Base-by-base conservation (phyloP, 2,797 vertebrate species). In the Choloepus didactylus region DNA sequence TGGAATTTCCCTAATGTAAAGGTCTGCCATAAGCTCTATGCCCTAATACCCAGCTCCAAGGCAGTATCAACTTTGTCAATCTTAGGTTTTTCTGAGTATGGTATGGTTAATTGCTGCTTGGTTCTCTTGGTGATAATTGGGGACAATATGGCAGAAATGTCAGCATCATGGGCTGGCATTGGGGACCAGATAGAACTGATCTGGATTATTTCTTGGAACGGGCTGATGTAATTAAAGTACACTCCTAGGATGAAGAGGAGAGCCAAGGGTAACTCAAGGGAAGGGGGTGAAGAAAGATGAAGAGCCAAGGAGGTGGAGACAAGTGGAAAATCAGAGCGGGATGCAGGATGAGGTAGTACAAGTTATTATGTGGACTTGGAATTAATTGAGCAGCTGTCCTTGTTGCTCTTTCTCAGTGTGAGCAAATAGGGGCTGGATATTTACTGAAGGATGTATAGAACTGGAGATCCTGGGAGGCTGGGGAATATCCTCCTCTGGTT, bases 1-100 rank as follows among this genome's bases (percentile, higher is more conserved):
- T 89, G 59, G 21, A 89, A 85, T 89, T 91, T 92, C 59, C 49
- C 46, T n/a, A 62, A 27, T 59, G 38, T 46, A 35, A 90, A 80
- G 14, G 35, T 77, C 9, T 44, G 11, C 91, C 3, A 8, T 29
- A 69, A 66, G 27, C 12, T 54, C 81, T 23, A 35, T 56, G 35
- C 2, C 9, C 6, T 5, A 23, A 92, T 31, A 80, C 15, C 19
- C 27, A 21, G 7, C 15, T 38, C 56, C 60, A 66, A 73, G 77
- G 51, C 19, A 35, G n/a, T 44, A 46, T 9, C 8, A 64, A 15
- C 12, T 31, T 51, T 44, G 56, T 67, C 64, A 51, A 12, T 38
- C 16, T 89, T 27, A 5, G 29, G 41, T 76, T 80, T 87, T 69
- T 31, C 56, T 76, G 73, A 82, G 21, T 56, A 62, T 3, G 5